Evolutionary conservation across 2,797 vertebrate genomes (phyloP), one percentile per base, ranked within the genome.

Genomic region (Darevskia nairensis): DNA sequence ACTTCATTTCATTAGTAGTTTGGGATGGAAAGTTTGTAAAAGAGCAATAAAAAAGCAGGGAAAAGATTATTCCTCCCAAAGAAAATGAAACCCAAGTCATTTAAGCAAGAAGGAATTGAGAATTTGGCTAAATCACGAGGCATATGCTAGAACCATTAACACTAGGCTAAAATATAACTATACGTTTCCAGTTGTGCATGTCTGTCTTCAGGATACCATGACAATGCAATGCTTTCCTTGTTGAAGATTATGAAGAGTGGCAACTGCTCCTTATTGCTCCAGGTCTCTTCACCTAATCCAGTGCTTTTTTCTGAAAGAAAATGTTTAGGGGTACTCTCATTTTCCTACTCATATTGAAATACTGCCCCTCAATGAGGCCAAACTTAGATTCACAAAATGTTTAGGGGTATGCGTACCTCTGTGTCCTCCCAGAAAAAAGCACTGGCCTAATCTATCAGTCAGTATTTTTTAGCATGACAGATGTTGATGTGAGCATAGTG

Each of bases 121-220:
- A 69, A 80, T 79, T 84, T 94, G 94, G 93, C 92, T 91, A 19
- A 0, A 50, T 78, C 2, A 0, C 87, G 78, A 64, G 77, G 87
- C 94, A 94, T 93, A 95, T 94, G 94, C 88, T 93, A 95, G 91
- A 96, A 92, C 90, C 93, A 95, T 95, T 92, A 93, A 84, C 0
- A 0, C 79, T 29, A 29, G 75, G 66, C 92, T 88, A 94, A 95
- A 94, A 95, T 94, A 91, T 35, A 89, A 90, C 86, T 93, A 0
- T 64, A 89, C 87, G 81, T 94, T 95, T 95, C 91, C 90, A 94
- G 82, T 92, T 93, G 90, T 92, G 92, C 74, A 83, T 94, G 88
- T 92, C 87, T 88, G 0, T 0, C 88, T 88, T 78, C 76, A 88
- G 68, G 1, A 1, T 75, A 11, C 68, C 44, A 80, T 15, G 84